Evolutionary conservation across 2,888 invertebrate species (phyloP).

Genomic region (Mesochorus sp.): DNA sequence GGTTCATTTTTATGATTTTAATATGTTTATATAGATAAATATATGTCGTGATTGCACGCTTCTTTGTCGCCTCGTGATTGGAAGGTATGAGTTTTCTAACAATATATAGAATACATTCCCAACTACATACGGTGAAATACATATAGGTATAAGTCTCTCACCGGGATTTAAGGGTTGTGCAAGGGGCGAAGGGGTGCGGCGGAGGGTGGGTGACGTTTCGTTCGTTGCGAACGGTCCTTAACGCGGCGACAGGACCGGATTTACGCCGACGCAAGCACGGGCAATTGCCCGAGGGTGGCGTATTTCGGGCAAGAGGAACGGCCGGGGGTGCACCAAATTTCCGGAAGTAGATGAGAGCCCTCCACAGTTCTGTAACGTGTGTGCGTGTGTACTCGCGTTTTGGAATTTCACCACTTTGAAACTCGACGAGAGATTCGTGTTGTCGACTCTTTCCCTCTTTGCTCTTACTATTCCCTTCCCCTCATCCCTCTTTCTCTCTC

Average conservation of each 20-base stretch:
- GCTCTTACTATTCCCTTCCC: too few relatives aligned
- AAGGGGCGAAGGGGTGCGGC: slow-evolving; percentile 9
- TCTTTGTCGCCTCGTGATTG: slow-evolving; percentile 26
- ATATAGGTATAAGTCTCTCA: slow-evolving; percentile 14
- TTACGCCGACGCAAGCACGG: slow-evolving; percentile 61
- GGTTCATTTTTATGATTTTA: too few relatives aligned
- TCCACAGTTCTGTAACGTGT: slow-evolving; percentile 27
- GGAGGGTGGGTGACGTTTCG: slow-evolving; percentile 45
- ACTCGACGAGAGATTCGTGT: neutral
- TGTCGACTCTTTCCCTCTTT: too few relatives aligned
- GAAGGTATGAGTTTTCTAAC: slow-evolving; percentile 4
- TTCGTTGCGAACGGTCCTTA: slow-evolving; percentile 42
- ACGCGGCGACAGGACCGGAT: slow-evolving; percentile 56
- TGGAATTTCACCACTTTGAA: slow-evolving; percentile 44
- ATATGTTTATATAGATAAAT: too few relatives aligned
- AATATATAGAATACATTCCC: neutral
- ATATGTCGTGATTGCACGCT: slow-evolving; percentile 7
- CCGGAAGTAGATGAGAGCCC: slow-evolving; percentile 58
- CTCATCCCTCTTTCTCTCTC: too few relatives aligned
- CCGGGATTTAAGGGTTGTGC: slow-evolving; percentile 36
- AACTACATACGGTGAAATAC: neutral
- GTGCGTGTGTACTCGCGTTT: slow-evolving; percentile 27
- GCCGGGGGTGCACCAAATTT: slow-evolving; percentile 39
- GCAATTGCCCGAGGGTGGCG: slow-evolving; percentile 58
- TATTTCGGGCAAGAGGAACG: slow-evolving; percentile 29